Evolutionary conservation across 2,113 vertebrate genomes (phyloP).

Genomic region (Lonchura striata): DNA sequence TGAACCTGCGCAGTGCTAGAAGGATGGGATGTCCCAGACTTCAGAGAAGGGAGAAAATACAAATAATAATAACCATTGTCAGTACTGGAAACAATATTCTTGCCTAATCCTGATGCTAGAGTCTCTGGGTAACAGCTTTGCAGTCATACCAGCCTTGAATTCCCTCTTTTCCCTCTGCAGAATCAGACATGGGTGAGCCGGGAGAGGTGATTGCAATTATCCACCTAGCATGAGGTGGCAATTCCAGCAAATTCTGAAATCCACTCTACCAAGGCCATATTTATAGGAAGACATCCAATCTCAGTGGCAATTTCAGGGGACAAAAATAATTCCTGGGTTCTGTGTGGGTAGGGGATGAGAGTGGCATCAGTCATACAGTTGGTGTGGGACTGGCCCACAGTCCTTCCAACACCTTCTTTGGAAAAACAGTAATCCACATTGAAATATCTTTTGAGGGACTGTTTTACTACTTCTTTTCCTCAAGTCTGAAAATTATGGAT

Average conservation of each 20-base stretch:
- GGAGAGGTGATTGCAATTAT: conserved; percentile 1
- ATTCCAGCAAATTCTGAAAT: not conserved
- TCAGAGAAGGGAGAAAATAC: not conserved
- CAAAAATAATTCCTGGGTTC: not conserved
- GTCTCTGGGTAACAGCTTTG: not conserved
- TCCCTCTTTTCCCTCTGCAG: not conserved
- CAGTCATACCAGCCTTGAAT: not conserved
- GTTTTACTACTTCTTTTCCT: not conserved
- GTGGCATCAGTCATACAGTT: not conserved
- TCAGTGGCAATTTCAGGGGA: not conserved
- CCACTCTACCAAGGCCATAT: not conserved
- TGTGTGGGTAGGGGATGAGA: not conserved
- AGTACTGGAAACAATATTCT: not conserved
- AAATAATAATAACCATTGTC: not conserved
- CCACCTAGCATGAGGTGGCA: not conserved
- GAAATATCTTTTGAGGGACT: not conserved
- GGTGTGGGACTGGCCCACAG: not conserved
- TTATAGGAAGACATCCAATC: not conserved
- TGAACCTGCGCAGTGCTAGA: not conserved
- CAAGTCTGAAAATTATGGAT: conserved; percentile 51
- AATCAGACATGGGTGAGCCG: not conserved
- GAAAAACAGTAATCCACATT: not conserved
- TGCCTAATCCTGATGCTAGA: not conserved
- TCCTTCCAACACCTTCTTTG: not conserved
- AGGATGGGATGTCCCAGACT: not conserved